Conservation (phyloP, 2,888 invertebrate species). For the Pachymerium ferrugineum region DNA sequence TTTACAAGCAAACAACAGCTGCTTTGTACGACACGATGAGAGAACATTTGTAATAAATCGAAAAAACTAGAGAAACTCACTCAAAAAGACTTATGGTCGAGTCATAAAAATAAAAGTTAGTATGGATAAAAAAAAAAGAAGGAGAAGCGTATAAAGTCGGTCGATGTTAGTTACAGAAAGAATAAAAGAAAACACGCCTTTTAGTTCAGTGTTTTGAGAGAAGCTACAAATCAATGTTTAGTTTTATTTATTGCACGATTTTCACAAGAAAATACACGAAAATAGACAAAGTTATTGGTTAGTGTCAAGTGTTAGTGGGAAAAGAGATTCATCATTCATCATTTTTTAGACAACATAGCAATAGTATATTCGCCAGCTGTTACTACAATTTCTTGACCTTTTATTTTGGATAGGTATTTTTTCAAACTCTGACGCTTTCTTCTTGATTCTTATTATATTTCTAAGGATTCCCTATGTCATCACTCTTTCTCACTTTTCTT, state of each 20-base stretch:
- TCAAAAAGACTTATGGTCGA: background rate
- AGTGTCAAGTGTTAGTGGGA: background rate
- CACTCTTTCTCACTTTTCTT: background rate
- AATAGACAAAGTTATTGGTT: background rate
- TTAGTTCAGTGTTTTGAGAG: background rate
- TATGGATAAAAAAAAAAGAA: background rate
- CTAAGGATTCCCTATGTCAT: background rate
- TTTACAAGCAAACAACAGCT: slow-evolving; percentile 13
- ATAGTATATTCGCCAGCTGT: background rate
- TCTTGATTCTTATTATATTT: background rate
- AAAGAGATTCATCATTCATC: slow-evolving; percentile 4
- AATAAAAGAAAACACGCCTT: background rate
- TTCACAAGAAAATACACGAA: no score
- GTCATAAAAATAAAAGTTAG: background rate
- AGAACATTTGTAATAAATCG: background rate
- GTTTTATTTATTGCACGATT: background rate
- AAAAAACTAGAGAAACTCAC: background rate
- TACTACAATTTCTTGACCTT: background rate
- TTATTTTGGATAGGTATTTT: background rate
- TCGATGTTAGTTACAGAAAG: background rate
- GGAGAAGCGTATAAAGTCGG: no score
- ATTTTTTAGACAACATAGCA: background rate
- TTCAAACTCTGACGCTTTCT: background rate
- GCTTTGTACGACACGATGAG: background rate
- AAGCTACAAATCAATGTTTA: background rate